phyloP scores from a whole-genome alignment of 2,888 invertebrate genomes.

The Lomographa bimaculata region DNA sequence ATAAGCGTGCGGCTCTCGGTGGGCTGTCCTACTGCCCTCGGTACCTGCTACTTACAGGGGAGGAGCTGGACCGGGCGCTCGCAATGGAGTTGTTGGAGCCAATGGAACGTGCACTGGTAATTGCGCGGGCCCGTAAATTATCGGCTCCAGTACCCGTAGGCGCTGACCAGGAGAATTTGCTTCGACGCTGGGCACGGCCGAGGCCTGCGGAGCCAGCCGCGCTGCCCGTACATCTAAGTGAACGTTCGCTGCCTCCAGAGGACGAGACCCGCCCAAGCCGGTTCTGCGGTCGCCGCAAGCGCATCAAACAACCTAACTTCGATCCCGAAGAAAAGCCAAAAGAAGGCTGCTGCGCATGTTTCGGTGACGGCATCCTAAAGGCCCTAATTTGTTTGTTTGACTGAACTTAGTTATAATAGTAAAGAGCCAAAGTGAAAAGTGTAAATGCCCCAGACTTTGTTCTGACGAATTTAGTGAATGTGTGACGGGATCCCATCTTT shows the following conservation, averaged over 20 bases:
- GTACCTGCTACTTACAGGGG: constrained; percentile 86
- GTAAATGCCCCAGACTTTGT: constrained; percentile 4
- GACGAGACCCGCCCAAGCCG: constrained; percentile 63
- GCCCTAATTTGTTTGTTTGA: constrained; percentile 82
- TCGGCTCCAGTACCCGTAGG: constrained; percentile 75
- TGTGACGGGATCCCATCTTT: constrained; percentile 43
- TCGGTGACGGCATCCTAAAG: constrained; percentile 75
- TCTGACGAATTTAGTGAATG: constrained; percentile 9
- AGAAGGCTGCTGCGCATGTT: constrained; percentile 74
- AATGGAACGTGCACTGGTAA: constrained; percentile 71
- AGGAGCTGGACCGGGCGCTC: constrained; percentile 85
- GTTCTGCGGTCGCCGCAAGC: constrained; percentile 64
- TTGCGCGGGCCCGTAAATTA: constrained; percentile 66
- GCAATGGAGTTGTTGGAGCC: constrained; percentile 71
- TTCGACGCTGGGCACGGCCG: constrained; percentile 72
- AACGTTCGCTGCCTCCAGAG: constrained; percentile 61
- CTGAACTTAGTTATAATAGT: constrained; percentile 45
- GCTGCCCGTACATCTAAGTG: constrained; percentile 70
- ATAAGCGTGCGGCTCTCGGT: constrained; percentile 73
- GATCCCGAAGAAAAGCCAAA: constrained; percentile 64
- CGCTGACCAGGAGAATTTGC: constrained; percentile 68
- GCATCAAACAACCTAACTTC: constrained; percentile 70
- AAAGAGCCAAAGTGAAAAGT: constrained; percentile 6
- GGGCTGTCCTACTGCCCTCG: constrained; percentile 85
- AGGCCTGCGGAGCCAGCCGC: constrained; percentile 68